Evolutionary conservation across 1,140 invertebrate species (phyloP).

Genomic region (Branchinecta lynchi): DNA sequence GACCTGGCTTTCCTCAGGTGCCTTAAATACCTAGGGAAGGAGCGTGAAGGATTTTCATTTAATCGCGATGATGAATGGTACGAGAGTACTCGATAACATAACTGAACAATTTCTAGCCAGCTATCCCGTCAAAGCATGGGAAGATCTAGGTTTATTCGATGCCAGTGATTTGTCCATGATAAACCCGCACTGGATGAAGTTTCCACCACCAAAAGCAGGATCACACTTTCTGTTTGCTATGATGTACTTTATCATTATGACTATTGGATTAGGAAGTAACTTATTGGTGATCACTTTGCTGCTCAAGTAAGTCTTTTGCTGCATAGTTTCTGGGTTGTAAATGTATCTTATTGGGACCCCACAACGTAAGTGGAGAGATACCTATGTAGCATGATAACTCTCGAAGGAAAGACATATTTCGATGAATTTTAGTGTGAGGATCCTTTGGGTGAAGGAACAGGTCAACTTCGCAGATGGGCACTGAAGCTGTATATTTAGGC

Average conservation of each 20-base stretch:
- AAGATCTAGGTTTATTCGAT: slow-evolving; percentile 35
- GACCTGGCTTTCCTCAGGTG: too few species aligned
- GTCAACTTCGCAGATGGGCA: too few species aligned
- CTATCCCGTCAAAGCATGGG: slow-evolving; percentile 35
- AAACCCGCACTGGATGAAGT: slow-evolving; percentile 48
- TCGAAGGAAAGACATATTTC: too few species aligned
- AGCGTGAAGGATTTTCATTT: too few species aligned
- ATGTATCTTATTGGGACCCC: too few species aligned
- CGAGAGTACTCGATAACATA: not conserved
- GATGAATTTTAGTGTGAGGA: too few species aligned
- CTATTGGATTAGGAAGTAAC: slow-evolving; percentile 45
- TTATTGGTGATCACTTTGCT: slow-evolving; percentile 46
- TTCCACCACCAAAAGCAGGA: slow-evolving; percentile 37
- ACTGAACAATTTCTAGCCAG: not conserved
- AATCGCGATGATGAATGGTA: too few species aligned
- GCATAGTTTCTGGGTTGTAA: not conserved
- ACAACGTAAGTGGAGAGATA: too few species aligned
- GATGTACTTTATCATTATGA: slow-evolving; percentile 42
- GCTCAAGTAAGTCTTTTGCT: slow-evolving; percentile 37
- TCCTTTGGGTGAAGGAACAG: too few species aligned
- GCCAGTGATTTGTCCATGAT: slow-evolving; percentile 41
- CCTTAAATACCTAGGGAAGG: too few species aligned
- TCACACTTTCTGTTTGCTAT: slow-evolving; percentile 40
- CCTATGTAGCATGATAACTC: too few species aligned
- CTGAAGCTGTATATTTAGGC: too few species aligned